A percentile compares a stretch with the other conserved stretches of the same genome.
phyloP scores from a whole-genome alignment of 2,888 invertebrate genomes.

The Euplexia lucipara region DNA sequence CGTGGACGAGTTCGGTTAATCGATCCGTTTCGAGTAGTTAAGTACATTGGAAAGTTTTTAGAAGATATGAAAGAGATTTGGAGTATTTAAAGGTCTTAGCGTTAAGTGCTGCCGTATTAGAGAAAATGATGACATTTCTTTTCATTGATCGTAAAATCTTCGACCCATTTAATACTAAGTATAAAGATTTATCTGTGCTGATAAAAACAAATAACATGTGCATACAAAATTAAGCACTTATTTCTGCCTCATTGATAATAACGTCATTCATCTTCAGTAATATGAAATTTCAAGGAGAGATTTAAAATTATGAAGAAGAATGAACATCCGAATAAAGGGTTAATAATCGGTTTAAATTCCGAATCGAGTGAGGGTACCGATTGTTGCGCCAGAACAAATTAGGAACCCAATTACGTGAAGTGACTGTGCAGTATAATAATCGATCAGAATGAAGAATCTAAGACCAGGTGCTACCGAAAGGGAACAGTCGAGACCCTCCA shows the following conservation, averaged over 20 bases:
- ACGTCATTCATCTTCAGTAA: slow-evolving; percentile 62
- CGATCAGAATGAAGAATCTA: slow-evolving; percentile 79
- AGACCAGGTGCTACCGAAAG: slow-evolving; percentile 83
- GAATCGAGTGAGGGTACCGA: slow-evolving; percentile 67
- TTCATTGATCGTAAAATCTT: slow-evolving; percentile 70
- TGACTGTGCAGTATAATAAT: slow-evolving; percentile 87
- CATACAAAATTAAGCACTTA: slow-evolving; percentile 61
- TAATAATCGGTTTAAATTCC: slow-evolving; percentile 77
- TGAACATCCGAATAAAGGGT: slow-evolving; percentile 69
- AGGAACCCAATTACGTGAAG: slow-evolving; percentile 85
- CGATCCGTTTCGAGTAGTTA: slow-evolving; percentile 76
- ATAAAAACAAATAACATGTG: slow-evolving; percentile 55
- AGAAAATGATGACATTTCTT: slow-evolving; percentile 75
- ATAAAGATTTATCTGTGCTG: slow-evolving; percentile 54
- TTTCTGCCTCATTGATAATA: slow-evolving; percentile 57
- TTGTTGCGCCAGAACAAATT: slow-evolving; percentile 80
- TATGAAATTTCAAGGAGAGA: slow-evolving; percentile 52
- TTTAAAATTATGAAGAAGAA: slow-evolving; percentile 63
- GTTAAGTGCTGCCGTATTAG: slow-evolving; percentile 70
- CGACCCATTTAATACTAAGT: slow-evolving; percentile 59
- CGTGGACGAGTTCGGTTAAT: slow-evolving; percentile 83
- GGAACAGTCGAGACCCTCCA: slow-evolving; percentile 81
- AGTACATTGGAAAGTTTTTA: slow-evolving; percentile 76
- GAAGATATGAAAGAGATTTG: slow-evolving; percentile 67
- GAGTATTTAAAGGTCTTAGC: slow-evolving; percentile 61